Evolutionary conservation across 2,888 invertebrate species (phyloP), one percentile per base, ranked within the genome.

Genomic region (Serripes groenlandicus): DNA sequence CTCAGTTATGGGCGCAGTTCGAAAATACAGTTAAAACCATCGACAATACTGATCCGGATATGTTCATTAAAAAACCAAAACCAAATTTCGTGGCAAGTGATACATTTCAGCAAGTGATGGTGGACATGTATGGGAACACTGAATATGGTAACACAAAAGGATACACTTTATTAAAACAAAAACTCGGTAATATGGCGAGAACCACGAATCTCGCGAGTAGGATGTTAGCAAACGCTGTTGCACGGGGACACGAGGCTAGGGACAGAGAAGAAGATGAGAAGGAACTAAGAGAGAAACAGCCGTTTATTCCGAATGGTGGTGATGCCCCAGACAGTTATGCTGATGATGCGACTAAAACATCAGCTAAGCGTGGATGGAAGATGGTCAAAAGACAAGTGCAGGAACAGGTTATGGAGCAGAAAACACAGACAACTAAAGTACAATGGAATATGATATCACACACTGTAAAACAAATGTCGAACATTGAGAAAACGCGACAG

Each of bases 401-500:
- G 9, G 92, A 92, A 76, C 84, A 79, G 35, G 85, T 79, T 0
- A 75, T 89, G 52, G 87, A 89, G 70, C 86, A 89, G 54, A 84
- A 90, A 4, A 88, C 87, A 26, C 86, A 88, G 35, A 80, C 85
- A n/a, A 74, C 88, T 0, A 88, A 90, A 34, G 68, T 91, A 72
- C 87, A 89, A 26, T 91, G 90, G 92, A 78, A 86, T 58, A 87
- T 91, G 87, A 69, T 92, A 18, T 78, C 87, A n/a, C 91, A 92
- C 60, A 90, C 91, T 0, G 68, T 91, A n/a, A 86, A 85, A 54
- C 90, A 88, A 23, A 84, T 91, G 80, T 80, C 89, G 7, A 89
- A 91, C 78, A 62, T 87, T 62, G 90, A 92, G 18, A 81, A 83
- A 42, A 83, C 90, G 11, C 84, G 92, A 30, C 75, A 85, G 71